These are phyloP conservation scores for Channa argus DNA, from an alignment of 2,113 vertebrate genomes.

Conservation along the genomic window DNA sequence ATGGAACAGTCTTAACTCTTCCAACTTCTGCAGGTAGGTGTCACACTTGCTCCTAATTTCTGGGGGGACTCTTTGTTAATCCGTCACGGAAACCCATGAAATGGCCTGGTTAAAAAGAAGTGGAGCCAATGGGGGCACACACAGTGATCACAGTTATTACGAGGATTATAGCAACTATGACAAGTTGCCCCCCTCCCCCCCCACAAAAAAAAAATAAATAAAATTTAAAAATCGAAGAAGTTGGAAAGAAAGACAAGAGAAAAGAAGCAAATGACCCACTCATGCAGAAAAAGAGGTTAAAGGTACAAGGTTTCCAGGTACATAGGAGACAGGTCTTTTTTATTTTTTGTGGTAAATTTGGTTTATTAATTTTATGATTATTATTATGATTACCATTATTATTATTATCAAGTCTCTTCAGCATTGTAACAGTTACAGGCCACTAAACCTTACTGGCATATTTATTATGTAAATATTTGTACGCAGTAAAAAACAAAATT, in stretches of 20 bases:
- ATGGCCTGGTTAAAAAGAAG: constrained; percentile 64
- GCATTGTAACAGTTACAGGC: constrained; percentile 7
- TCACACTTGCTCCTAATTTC: constrained; percentile 97
- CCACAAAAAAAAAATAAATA: constrained; percentile 29
- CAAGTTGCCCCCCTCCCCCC: constrained; percentile 13
- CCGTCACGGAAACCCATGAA: constrained; percentile 78
- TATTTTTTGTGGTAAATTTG: too few species aligned
- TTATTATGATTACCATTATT: background rate
- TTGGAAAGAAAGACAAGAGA: background rate
- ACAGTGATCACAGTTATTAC: constrained; percentile 69
- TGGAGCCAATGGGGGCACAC: constrained; percentile 63
- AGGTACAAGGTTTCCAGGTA: background rate
- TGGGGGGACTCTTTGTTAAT: constrained; percentile 73
- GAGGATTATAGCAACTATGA: constrained; percentile 68
- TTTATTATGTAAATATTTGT: background rate
- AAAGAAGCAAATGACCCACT: constrained; percentile 1
- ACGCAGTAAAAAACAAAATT: constrained; percentile 1
- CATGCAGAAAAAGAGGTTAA: constrained; percentile 2
- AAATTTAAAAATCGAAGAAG: background rate
- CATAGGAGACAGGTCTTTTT: background rate
- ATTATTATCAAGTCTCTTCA: background rate
- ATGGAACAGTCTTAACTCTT: constrained; percentile 80
- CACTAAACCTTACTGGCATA: background rate
- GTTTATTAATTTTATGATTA: too few species aligned
- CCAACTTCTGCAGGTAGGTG: constrained; percentile 96